Evolutionary conservation across 2,888 invertebrate genomes (phyloP), one percentile per base, ranked within the genome.

Genomic region (Mallateleia sp.): DNA sequence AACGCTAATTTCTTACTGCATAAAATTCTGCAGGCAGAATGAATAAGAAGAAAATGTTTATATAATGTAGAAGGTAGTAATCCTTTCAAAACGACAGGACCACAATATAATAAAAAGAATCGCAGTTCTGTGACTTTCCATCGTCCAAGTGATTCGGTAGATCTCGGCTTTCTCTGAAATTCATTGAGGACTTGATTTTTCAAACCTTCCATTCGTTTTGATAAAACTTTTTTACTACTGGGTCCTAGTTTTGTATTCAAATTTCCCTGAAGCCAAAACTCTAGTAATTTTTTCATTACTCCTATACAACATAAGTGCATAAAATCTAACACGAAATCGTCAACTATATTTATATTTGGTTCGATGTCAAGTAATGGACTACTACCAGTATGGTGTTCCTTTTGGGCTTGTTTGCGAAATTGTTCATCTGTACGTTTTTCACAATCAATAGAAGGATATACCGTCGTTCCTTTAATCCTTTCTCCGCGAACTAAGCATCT

Each of bases 401-500:
- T 32, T 32, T 32, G 32, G 6, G 4, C 32, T 32, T 32, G 32
- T 32, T 32, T 32, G 32, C 32, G 32, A 52, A 52, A 52, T 52
- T 9, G 9, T 52, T 20, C 22, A 52, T 52, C 20, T 11, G 52
- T 52, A 20, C 52, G 15, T 56, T 56, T 25, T 28, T 56, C 20
- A 20, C 22, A 11, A 8, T 18, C 3, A 47, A 14, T 47, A 24
- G 54, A 62, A 56, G 56, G 34, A 75, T 66, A 79, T 22, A 67
- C 24, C 15, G 69, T 82, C 52, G 25, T 28, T 9, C 22, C 42
- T 22, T 75, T 56, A 20, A 54, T 11, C 18, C 64, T 45, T 7
- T 34, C 28, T 22, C 89, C 88, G 42, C 67, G 50, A 32, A 87
- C 60, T 11, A 20, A 60, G 34, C 87, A 89, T 14, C 88, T 34